Evolutionary conservation across 1,140 invertebrate genomes (phyloP).

Genomic region (Philotrypesis tridentata): DNA sequence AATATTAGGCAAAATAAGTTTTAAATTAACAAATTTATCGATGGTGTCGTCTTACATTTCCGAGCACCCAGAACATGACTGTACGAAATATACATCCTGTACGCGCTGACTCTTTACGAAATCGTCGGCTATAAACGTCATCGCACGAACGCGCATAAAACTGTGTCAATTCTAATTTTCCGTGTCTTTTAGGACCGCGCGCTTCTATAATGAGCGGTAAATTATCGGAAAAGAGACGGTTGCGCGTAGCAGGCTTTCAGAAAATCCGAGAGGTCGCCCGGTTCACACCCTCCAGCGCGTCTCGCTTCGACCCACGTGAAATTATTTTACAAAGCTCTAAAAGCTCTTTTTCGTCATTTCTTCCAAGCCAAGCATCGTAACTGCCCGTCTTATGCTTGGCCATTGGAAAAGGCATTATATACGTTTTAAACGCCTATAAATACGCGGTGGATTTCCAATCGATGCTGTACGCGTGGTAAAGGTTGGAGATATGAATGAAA

Average conservation of each 20-base stretch:
- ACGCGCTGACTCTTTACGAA: not conserved
- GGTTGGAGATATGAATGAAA: not conserved
- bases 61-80: not conserved
- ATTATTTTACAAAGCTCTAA: not conserved
- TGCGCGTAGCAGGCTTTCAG: slow-evolving; percentile 62
- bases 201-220: slow-evolving; percentile 62
- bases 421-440: not conserved
- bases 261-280: slow-evolving; percentile 57
- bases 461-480: not conserved
- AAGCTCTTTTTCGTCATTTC: not conserved
- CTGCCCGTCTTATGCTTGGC: not conserved
- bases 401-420: not conserved
- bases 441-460: not conserved
- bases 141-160: not conserved
- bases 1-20: too few species aligned
- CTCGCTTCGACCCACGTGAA: not conserved
- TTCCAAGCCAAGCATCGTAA: not conserved
- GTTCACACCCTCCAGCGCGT: slow-evolving; percentile 48
- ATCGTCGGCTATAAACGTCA: not conserved
- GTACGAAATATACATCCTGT: not conserved
- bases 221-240: slow-evolving; percentile 68
- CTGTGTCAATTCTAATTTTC: not conserved
- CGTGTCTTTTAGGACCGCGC: not conserved
- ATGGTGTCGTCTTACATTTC: too few species aligned
- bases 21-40: too few species aligned